These are phyloP conservation scores for Cygnus buccinator DNA, from an alignment of 2,113 vertebrate genomes.

Conservation along the genomic window DNA sequence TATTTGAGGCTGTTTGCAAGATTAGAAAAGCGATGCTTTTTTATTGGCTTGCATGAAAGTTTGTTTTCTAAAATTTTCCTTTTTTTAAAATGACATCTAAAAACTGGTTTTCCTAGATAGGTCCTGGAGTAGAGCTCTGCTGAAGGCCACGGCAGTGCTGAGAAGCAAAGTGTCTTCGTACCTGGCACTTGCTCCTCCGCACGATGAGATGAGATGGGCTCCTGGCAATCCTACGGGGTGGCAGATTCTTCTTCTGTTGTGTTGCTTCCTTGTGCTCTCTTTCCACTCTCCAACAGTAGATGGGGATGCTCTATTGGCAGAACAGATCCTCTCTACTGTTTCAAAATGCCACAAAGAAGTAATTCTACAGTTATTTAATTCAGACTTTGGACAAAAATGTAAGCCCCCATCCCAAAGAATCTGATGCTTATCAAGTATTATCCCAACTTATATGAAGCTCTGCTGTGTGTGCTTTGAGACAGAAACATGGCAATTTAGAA, in stretches of 20 bases:
- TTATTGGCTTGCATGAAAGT: background rate
- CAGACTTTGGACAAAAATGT: background rate
- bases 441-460: background rate
- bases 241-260: background rate
- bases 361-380: background rate
- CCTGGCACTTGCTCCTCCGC: rapidly evolving
- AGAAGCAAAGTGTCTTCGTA: background rate
- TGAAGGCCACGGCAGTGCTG: background rate
- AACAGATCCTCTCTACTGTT: background rate
- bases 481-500: background rate
- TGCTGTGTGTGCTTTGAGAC: background rate
- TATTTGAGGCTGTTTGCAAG: background rate
- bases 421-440: background rate
- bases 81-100: rapidly evolving
- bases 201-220: background rate
- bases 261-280: background rate
- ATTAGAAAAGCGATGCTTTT: background rate
- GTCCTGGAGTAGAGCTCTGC: background rate
- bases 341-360: background rate
- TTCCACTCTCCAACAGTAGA: background rate
- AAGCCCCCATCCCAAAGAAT: background rate
- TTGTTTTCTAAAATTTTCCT: background rate
- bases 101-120: background rate
- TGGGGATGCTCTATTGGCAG: slow-evolving; percentile 18
- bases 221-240: background rate